phyloP scores from a whole-genome alignment of 2,888 invertebrate genomes.

The Phania funesta region DNA sequence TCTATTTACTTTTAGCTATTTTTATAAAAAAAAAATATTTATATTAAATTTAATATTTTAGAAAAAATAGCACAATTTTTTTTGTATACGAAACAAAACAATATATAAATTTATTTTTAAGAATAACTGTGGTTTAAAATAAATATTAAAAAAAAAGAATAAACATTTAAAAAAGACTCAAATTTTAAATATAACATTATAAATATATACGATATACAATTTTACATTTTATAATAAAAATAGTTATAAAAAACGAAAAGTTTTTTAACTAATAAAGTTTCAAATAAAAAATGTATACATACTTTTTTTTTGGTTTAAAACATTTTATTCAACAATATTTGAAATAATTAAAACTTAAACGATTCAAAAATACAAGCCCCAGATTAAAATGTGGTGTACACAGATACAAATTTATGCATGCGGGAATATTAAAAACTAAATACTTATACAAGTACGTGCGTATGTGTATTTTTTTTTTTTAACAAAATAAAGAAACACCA shows the following conservation, averaged over 20 bases:
- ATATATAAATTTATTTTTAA: slow-evolving; percentile 44
- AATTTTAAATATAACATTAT: neutral
- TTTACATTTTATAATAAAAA: slow-evolving; percentile 31
- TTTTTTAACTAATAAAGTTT: slow-evolving; percentile 35
- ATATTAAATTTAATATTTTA: slow-evolving; percentile 10
- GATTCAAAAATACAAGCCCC: neutral
- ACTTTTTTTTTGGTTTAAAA: slow-evolving; percentile 19
- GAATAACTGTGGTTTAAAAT: slow-evolving; percentile 49
- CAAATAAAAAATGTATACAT: neutral
- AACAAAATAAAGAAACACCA: too few relatives aligned
- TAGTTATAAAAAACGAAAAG: slow-evolving; percentile 22
- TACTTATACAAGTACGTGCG: too few relatives aligned
- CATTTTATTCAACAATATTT: slow-evolving; percentile 1
- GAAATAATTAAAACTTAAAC: neutral
- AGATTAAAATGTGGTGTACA: slow-evolving; percentile 14
- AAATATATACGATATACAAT: slow-evolving; percentile 2
- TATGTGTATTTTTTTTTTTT: too few relatives aligned
- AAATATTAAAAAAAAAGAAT: slow-evolving; percentile 32
- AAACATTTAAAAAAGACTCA: slow-evolving; percentile 19
- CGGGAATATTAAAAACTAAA: too few relatives aligned
- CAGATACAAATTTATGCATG: neutral
- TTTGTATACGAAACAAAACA: slow-evolving; percentile 3
- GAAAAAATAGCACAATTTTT: slow-evolving; percentile 2
- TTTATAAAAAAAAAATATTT: slow-evolving; percentile 17
- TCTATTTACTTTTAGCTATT: slow-evolving; percentile 69